A percentile compares a stretch with the other conserved stretches of the same genome.
Evolutionary conservation across 2,113 vertebrate species (phyloP).

Genomic region (Plotosus lineatus): DNA sequence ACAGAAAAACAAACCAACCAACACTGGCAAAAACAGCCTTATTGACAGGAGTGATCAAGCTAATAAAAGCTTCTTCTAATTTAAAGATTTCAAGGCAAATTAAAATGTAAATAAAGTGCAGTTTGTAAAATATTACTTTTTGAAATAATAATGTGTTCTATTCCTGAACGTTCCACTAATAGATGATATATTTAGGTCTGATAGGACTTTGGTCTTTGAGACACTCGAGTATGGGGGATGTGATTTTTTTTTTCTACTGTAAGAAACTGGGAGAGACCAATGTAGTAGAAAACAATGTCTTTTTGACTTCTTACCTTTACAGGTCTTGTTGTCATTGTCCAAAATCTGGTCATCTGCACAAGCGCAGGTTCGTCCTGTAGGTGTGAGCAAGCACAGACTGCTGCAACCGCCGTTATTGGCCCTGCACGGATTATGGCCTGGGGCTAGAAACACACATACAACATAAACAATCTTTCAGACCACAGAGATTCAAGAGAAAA

Average conservation of each 20-base stretch:
- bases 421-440: conserved; percentile 87
- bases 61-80: background rate
- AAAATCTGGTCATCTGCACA: conserved; percentile 93
- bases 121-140: background rate
- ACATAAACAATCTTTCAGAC: background rate
- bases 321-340: conserved; percentile 81
- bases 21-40: no score
- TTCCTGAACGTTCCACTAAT: background rate
- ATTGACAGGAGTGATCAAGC: no score
- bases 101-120: background rate
- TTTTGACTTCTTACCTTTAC: conserved; percentile 75
- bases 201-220: background rate
- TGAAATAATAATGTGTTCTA: background rate
- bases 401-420: conserved; percentile 93
- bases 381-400: conserved; percentile 90
- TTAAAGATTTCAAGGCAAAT: background rate
- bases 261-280: background rate
- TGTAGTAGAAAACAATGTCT: background rate
- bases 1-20: no score
- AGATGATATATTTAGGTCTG: background rate
- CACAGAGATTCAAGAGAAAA: background rate
- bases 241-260: background rate
- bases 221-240: background rate
- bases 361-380: conserved; percentile 82
- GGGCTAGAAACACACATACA: conserved; percentile 14